These are phyloP conservation scores for Dipodomys spectabilis DNA, from an alignment of 2,113 vertebrate genomes.

Conservation along the genomic window DNA sequence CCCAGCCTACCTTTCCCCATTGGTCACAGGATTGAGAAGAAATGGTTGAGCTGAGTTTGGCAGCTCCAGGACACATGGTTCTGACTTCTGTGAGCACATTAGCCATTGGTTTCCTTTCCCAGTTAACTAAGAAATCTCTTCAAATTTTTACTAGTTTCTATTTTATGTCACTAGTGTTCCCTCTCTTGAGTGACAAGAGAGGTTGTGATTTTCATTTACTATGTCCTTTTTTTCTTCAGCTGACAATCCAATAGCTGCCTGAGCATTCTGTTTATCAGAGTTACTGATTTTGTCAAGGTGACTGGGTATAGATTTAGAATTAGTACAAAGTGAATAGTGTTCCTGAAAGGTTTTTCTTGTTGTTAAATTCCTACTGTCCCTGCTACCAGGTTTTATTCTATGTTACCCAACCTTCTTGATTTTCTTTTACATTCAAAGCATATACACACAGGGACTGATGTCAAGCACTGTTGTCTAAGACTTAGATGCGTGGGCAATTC, in stretches of 20 bases:
- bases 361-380: fast-evolving
- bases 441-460: background rate
- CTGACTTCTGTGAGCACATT: background rate
- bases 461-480: background rate
- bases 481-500: background rate
- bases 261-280: background rate
- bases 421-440: background rate
- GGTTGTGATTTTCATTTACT: background rate
- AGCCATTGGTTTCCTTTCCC: background rate
- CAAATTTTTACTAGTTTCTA: background rate
- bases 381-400: background rate
- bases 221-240: background rate
- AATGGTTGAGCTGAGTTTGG: background rate
- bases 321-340: background rate
- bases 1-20: background rate
- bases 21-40: background rate
- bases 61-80: background rate
- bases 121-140: background rate
- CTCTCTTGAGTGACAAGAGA: background rate
- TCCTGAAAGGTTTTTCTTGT: fast-evolving
- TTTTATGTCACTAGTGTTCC: background rate
- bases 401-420: background rate
- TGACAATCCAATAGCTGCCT: background rate
- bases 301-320: constrained; percentile 11
- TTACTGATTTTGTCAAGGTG: background rate